A percentile compares a stretch with the other conserved stretches of the same genome.
Conservation (phyloP, 2,797 vertebrate species). For the Anomalospiza imberbis region DNA sequence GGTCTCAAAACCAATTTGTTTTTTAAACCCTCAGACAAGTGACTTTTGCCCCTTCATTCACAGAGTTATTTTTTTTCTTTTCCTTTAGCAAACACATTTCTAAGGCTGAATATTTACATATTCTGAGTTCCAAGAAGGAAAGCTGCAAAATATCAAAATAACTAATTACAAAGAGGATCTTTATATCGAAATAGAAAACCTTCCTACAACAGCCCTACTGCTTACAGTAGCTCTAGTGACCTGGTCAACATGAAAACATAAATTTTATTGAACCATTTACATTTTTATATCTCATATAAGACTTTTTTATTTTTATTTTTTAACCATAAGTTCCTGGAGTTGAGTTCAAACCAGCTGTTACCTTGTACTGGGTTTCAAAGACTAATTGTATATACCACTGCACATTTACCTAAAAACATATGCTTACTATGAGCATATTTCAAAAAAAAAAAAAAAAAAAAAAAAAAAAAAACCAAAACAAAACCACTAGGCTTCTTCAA, state of each 20-base stretch:
- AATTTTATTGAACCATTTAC: background rate
- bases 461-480: too few relatives aligned
- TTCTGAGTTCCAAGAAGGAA: background rate
- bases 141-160: conserved; percentile 20
- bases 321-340: background rate
- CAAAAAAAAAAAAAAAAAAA: background rate
- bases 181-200: conserved; percentile 7
- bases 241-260: background rate
- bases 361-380: background rate
- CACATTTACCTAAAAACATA: background rate
- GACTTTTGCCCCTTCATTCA: background rate
- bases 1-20: background rate
- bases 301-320: background rate
- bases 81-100: background rate
- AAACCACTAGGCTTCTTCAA: background rate
- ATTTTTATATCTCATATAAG: background rate
- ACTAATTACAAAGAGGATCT: conserved; percentile 22
- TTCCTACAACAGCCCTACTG: background rate
- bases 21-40: background rate
- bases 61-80: background rate
- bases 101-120: background rate
- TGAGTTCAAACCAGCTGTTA: background rate
- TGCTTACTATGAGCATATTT: background rate
- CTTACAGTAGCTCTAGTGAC: background rate
- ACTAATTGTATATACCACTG: background rate